Base-by-base conservation (phyloP, 2,113 vertebrate species). In the Rousettus leschenaultii region DNA sequence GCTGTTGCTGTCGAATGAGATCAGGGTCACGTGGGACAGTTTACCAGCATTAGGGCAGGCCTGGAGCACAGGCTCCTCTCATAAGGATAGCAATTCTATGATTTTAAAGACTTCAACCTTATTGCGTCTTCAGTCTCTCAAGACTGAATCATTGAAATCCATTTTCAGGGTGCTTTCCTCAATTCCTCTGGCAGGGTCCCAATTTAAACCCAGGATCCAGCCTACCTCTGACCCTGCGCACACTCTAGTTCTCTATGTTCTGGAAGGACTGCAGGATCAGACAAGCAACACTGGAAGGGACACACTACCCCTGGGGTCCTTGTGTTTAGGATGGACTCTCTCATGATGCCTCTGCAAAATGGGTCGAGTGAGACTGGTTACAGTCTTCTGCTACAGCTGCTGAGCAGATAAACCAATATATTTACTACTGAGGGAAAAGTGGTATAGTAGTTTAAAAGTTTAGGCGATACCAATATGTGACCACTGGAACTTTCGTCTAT, bases 51-150 rank as follows among this genome's bases (percentile, higher is more conserved):
- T 63, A 59, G 43, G 6, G 12, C 26, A 78, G 77, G 33, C 55
- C 79, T 79, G 28, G 53, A 43, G 6, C 35, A 21, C 12, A 66
- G 40, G 19, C 1, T 33, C 55, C 59, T 79, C 38, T 40, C 38
- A 77, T 12, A 79, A 63, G 26, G 79, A 68, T 38, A 75, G 65
- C 89, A 68, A 35, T 43, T 78, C 38, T n/a, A 7, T 79, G 65
- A 86, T 57, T 91, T 95, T 79, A 80, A 93, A 84, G 35, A 75
- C 75, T 79, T 86, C 65, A 83, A 22, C 92, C 61, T 65, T 93
- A n/a, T 22, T 24, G 6, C 51, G 70, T 80, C 71, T 91, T 94
- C 57, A n/a, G 65, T 68, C 28, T 92, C 66, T 88, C 35, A 19
- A 95, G 55, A 87, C 35, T 48, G 51, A 90, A 89, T 80, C 51